phyloP scores from a whole-genome alignment of 2,888 invertebrate genomes.

The Branchipolynoe longqiensis region DNA sequence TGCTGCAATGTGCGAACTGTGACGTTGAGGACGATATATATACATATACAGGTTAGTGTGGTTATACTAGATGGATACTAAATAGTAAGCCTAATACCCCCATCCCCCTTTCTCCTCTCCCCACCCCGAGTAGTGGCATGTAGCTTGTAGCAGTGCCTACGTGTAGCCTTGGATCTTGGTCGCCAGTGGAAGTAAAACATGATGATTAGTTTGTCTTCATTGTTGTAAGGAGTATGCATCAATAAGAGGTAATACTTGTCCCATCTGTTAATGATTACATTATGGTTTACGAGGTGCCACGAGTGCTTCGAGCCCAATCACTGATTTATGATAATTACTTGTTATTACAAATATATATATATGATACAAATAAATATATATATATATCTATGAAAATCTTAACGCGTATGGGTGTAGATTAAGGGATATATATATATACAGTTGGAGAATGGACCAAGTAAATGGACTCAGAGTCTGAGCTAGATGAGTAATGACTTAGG shows the following conservation, averaged over 20 bases:
- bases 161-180: conserved; percentile 11
- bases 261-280: background rate
- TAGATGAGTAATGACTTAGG: conserved; percentile 5
- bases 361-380: background rate
- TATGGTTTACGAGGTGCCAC: background rate
- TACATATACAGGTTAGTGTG: no score
- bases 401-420: conserved; percentile 21
- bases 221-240: background rate
- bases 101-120: conserved; percentile 3
- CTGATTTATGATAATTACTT: conserved; percentile 1
- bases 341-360: no score
- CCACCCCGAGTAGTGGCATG: background rate
- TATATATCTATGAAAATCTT: background rate
- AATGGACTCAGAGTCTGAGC: background rate
- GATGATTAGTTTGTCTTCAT: background rate
- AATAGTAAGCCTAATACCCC: background rate
- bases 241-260: background rate
- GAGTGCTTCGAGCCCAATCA: background rate
- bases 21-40: conserved; percentile 30
- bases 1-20: conserved; percentile 26
- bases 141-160: conserved; percentile 24
- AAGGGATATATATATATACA: background rate
- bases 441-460: background rate
- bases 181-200: conserved; percentile 7
- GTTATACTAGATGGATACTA: background rate